Conservation (phyloP, 2,888 invertebrate species). For the Octonoba sinensis region DNA sequence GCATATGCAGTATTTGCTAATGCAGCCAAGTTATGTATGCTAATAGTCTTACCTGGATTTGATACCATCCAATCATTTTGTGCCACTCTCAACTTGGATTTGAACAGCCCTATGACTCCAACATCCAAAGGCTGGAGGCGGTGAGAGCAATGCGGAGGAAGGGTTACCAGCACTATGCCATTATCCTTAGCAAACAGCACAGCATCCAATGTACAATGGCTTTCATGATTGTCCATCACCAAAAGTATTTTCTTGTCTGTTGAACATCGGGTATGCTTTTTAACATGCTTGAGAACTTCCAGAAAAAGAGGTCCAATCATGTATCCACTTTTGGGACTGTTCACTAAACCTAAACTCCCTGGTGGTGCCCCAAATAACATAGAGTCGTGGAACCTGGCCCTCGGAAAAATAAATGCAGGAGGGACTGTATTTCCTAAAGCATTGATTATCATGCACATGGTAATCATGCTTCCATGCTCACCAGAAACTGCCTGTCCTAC, state of each 20-base stretch:
- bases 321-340: not conserved
- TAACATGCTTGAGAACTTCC: too few species aligned
- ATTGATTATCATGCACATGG: constrained; percentile 1
- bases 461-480: constrained; percentile 1
- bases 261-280: too few species aligned
- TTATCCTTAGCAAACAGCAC: constrained; percentile 9
- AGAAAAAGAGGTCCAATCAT: constrained; percentile 3
- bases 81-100: too few species aligned
- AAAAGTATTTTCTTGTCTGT: too few species aligned
- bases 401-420: constrained; percentile 10
- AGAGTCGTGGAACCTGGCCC: constrained; percentile 8
- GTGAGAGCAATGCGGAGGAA: too few species aligned
- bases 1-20: too few species aligned
- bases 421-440: constrained; percentile 9
- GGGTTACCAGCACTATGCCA: constrained; percentile 4
- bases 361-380: constrained; percentile 3
- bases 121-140: too few species aligned
- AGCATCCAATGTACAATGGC: not conserved
- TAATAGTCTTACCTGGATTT: too few species aligned
- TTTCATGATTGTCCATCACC: too few species aligned
- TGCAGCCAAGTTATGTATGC: too few species aligned
- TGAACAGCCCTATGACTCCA: too few species aligned
- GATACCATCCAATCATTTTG: too few species aligned
- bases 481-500: constrained; percentile 11
- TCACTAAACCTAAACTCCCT: not conserved